These are phyloP conservation scores for Anthopleura sola DNA, from an alignment of 64 coral and sea anemone genomes.

Conservation along the genomic window DNA sequence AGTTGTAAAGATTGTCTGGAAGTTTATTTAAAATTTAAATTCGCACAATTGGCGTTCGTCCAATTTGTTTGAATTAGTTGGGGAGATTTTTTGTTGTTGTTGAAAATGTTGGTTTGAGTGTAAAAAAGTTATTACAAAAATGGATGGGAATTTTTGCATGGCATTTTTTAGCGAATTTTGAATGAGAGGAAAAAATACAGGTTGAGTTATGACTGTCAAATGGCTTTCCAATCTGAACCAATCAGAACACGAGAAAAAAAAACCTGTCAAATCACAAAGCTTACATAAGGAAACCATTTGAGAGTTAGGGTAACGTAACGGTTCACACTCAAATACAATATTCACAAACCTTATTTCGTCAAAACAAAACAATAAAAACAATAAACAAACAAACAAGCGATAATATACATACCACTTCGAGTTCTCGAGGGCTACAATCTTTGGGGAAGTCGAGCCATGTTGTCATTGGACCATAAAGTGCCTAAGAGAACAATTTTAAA, in stretches of 20 bases:
- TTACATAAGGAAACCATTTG: not conserved
- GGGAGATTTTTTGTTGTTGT: too few relatives aligned
- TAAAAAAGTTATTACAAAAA: too few relatives aligned
- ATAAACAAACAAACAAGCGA: not conserved
- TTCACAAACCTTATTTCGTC: not conserved
- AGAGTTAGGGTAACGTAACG: not conserved
- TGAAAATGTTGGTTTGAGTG: too few relatives aligned
- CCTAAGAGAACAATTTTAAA: not conserved
- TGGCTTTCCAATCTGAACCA: not conserved
- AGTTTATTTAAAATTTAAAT: conserved; percentile 14
- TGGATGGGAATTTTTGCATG: not conserved
- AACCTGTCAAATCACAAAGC: not conserved
- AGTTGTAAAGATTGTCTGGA: not conserved
- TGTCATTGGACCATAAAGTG: conserved; percentile 92
- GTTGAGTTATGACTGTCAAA: not conserved
- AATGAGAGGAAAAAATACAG: not conserved
- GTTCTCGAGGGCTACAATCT: conserved; percentile 87
- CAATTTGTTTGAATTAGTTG: not conserved
- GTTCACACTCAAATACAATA: not conserved
- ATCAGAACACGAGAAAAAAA: not conserved
- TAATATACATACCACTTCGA: conserved; percentile 83
- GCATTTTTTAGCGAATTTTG: too few relatives aligned
- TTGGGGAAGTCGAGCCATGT: conserved; percentile 94
- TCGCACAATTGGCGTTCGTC: not conserved
- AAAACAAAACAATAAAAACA: not conserved